phyloP scores from a whole-genome alignment of 1,140 invertebrate genomes.

The Teleogryllus occipitalis region DNA sequence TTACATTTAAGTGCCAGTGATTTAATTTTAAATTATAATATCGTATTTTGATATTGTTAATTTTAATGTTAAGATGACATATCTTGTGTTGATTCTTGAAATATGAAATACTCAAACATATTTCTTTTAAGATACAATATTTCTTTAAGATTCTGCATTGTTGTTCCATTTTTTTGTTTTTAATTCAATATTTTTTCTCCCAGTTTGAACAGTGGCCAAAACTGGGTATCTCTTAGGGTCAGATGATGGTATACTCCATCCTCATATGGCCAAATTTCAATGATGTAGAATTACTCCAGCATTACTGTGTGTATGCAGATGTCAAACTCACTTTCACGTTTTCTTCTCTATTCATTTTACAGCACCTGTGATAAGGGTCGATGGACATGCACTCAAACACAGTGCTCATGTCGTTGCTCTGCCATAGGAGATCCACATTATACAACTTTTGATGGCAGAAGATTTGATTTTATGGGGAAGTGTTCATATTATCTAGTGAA shows the following conservation, averaged over 20 bases:
- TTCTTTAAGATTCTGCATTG: too few relatives aligned
- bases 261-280: too few relatives aligned
- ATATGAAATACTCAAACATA: too few relatives aligned
- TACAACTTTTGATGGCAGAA: constrained; percentile 76
- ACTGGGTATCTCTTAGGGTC: too few relatives aligned
- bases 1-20: not conserved
- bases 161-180: too few relatives aligned
- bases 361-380: constrained; percentile 60
- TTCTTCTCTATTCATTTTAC: constrained; percentile 10
- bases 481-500: constrained; percentile 77
- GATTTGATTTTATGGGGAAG: constrained; percentile 81
- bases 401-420: constrained; percentile 65
- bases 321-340: not conserved
- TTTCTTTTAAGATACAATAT: too few relatives aligned
- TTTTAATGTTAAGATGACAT: not conserved
- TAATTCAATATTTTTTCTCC: too few relatives aligned
- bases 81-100: not conserved
- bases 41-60: not conserved
- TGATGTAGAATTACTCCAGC: not conserved
- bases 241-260: too few relatives aligned
- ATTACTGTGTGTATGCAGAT: not conserved
- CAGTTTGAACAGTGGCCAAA: too few relatives aligned
- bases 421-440: constrained; percentile 85
- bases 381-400: constrained; percentile 68
- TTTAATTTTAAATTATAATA: constrained; percentile 8